These are phyloP conservation scores for Dorcus parallelipipedus DNA, from an alignment of 2,888 invertebrate species.

Conservation along the genomic window DNA sequence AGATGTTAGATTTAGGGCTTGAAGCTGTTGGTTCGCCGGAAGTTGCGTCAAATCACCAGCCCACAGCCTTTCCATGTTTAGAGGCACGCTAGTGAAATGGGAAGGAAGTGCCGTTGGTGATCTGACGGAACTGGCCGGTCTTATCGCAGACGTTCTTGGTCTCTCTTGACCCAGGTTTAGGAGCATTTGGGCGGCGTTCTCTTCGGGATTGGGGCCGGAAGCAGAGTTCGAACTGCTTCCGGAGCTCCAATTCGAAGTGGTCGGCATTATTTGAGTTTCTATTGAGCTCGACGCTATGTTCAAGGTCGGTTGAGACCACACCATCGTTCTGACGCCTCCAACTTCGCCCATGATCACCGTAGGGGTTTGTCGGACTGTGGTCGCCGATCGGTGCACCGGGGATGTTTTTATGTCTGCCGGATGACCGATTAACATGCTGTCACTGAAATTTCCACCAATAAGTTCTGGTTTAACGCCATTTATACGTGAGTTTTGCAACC, in stretches of 20 bases:
- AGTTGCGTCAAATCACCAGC: conserved; percentile 83
- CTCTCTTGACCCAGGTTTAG: conserved; percentile 71
- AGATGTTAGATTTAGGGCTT: conserved; percentile 70
- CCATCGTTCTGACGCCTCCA: conserved; percentile 76
- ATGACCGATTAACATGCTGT: conserved; percentile 32
- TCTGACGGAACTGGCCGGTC: conserved; percentile 24
- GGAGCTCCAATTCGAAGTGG: conserved; percentile 45
- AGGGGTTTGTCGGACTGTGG: conserved; percentile 63
- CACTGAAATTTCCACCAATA: conserved; percentile 58
- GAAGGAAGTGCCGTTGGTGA: conserved; percentile 31
- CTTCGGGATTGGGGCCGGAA: conserved; percentile 47
- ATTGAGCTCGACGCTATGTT: conserved; percentile 36
- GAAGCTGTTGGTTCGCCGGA: conserved; percentile 69
- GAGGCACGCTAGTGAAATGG: conserved; percentile 59
- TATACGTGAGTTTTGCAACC: conserved; percentile 57
- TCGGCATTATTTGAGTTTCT: conserved; percentile 39
- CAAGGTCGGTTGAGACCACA: conserved; percentile 61
- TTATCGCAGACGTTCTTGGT: conserved; percentile 28
- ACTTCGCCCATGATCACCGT: conserved; percentile 93
- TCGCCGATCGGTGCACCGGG: conserved; percentile 9
- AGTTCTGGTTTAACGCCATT: conserved; percentile 80
- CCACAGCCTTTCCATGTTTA: conserved; percentile 91
- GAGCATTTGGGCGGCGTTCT: conserved; percentile 62
- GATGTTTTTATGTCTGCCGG: conserved; percentile 35
- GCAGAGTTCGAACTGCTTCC: conserved; percentile 30